phyloP scores from a whole-genome alignment of 1,140 invertebrate species.

The Helicorthomorpha holstii region DNA sequence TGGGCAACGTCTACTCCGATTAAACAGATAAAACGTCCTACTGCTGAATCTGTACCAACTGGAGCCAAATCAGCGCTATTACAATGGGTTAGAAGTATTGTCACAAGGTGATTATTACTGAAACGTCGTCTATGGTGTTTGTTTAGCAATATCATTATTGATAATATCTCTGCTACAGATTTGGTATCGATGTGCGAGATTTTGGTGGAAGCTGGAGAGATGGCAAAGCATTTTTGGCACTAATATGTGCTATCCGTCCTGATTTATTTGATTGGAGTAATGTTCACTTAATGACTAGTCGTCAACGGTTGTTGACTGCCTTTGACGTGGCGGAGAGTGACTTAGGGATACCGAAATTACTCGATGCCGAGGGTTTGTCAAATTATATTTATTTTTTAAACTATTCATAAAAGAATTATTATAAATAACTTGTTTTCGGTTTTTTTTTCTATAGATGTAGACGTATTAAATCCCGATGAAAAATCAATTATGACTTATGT shows the following conservation, averaged over 20 bases:
- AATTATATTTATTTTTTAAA: no score
- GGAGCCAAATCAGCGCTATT: slow-evolving; percentile 80
- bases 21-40: slow-evolving; percentile 45
- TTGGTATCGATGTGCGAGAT: slow-evolving; percentile 74
- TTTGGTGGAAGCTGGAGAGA: slow-evolving; percentile 95
- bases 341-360: slow-evolving; percentile 74
- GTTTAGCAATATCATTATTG: background rate
- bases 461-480: slow-evolving; percentile 92
- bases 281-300: slow-evolving; percentile 17
- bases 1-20: slow-evolving; percentile 16
- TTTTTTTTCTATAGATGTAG: slow-evolving; percentile 49
- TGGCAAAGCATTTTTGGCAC: slow-evolving; percentile 86
- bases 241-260: slow-evolving; percentile 88
- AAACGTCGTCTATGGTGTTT: background rate
- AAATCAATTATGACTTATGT: slow-evolving; percentile 99
- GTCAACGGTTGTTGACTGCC: slow-evolving; percentile 64
- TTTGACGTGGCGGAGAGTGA: slow-evolving; percentile 84
- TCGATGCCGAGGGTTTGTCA: slow-evolving; percentile 81
- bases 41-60: slow-evolving; percentile 33
- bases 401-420: no score
- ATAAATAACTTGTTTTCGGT: no score
- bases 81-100: slow-evolving; percentile 53
- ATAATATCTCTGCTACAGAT: slow-evolving; percentile 40
- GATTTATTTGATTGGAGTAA: slow-evolving; percentile 65
- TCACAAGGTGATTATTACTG: background rate